Conservation (phyloP, 2,113 vertebrate species). For the Notechis scutatus region DNA sequence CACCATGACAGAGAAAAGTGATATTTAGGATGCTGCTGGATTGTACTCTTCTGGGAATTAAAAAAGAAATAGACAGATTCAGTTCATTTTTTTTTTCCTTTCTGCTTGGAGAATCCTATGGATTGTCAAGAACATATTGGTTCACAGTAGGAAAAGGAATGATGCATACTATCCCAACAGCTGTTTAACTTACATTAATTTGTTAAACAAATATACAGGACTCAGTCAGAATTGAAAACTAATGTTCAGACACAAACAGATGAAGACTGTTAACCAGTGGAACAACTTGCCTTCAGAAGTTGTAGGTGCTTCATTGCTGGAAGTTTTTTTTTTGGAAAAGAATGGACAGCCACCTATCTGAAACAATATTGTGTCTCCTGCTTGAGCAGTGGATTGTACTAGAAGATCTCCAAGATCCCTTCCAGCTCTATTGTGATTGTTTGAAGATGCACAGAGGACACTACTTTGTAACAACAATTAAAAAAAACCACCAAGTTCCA, state of each 20-base stretch:
- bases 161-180: not conserved
- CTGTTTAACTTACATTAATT: not conserved
- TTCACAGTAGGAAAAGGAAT: not conserved
- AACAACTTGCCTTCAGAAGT: too few species aligned
- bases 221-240: not conserved
- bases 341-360: too few species aligned
- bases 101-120: not conserved
- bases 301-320: too few species aligned
- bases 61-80: not conserved
- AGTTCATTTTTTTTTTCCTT: not conserved
- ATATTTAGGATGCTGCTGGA: not conserved
- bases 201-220: not conserved
- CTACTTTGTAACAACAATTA: not conserved
- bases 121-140: not conserved
- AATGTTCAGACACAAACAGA: not conserved
- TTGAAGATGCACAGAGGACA: not conserved
- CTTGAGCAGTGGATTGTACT: too few species aligned
- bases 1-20: not conserved
- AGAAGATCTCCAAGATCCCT: too few species aligned
- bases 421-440: too few species aligned
- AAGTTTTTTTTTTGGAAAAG: too few species aligned
- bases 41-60: not conserved
- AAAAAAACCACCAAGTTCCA: not conserved
- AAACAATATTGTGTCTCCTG: too few species aligned
- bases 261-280: not conserved